Conservation (phyloP, 1,140 invertebrate genomes). For the Amyelois transitella region DNA sequence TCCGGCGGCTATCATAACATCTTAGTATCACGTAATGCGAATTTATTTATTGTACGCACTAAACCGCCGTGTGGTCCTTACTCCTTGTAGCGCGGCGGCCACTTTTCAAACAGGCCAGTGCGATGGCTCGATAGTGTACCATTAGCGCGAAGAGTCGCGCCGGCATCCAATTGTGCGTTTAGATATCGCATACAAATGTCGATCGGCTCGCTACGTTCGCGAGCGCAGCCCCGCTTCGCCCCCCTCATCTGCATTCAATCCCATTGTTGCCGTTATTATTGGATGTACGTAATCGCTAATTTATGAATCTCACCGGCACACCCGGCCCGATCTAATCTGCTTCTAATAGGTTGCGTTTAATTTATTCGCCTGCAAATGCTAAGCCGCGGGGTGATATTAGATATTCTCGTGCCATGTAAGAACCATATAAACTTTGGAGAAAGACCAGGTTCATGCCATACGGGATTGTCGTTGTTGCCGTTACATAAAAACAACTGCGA, state of each 20-base stretch:
- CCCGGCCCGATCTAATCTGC: constrained; percentile 37
- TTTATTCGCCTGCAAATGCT: constrained; percentile 1
- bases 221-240: constrained; percentile 21
- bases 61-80: constrained; percentile 49
- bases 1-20: background rate
- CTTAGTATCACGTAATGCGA: constrained; percentile 4
- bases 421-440: no score
- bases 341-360: constrained; percentile 9
- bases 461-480: background rate
- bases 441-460: no score
- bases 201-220: constrained; percentile 43
- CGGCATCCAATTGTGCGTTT: constrained; percentile 71
- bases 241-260: constrained; percentile 71
- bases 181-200: constrained; percentile 74
- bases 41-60: constrained; percentile 53
- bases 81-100: constrained; percentile 46
- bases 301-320: constrained; percentile 47
- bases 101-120: constrained; percentile 46
- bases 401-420: no score
- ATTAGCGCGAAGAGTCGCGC: constrained; percentile 70
- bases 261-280: constrained; percentile 72
- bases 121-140: constrained; percentile 69
- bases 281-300: constrained; percentile 63
- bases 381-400: background rate
- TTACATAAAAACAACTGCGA: background rate